Percentiles rank a stretch among this genome's conserved stretches.
phyloP scores from a whole-genome alignment of 53 echinoderm and acorn worm species.

The Antedon mediterranea region DNA sequence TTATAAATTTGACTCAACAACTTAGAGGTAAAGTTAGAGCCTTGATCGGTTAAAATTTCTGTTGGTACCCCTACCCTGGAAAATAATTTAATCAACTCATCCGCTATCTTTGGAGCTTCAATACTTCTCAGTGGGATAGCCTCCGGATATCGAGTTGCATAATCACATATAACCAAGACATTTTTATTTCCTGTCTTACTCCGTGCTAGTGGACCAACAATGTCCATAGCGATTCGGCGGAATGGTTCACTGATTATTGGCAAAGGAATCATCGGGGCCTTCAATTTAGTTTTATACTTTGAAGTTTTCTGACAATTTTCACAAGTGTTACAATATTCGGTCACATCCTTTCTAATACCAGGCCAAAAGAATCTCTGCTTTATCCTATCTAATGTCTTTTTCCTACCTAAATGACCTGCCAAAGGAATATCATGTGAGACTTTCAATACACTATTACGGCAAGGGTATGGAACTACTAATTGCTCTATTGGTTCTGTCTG shows the following conservation, averaged over 20 bases:
- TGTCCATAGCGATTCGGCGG: conserved; percentile 17
- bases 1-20: too few species aligned
- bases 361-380: too few species aligned
- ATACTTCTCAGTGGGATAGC: conserved; percentile 21
- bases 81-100: conserved; percentile 7
- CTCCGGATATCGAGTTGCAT: conserved; percentile 27
- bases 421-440: too few species aligned
- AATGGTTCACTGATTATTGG: conserved; percentile 22
- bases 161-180: conserved; percentile 21
- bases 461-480: too few species aligned
- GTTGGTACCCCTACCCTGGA: conserved; percentile 21
- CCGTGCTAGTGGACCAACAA: conserved; percentile 19
- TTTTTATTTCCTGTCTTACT: conserved; percentile 15
- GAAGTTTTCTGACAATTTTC: conserved; percentile 7
- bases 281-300: background rate
- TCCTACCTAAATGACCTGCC: too few species aligned
- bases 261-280: conserved; percentile 12
- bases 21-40: too few species aligned
- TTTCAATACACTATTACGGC: too few species aligned
- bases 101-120: conserved; percentile 16
- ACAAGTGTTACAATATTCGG: too few species aligned
- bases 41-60: too few species aligned
- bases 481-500: too few species aligned
- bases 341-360: too few species aligned
- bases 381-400: too few species aligned